Evolutionary conservation across 2,113 vertebrate species (phyloP).

Genomic region (Syngnathus floridae): DNA sequence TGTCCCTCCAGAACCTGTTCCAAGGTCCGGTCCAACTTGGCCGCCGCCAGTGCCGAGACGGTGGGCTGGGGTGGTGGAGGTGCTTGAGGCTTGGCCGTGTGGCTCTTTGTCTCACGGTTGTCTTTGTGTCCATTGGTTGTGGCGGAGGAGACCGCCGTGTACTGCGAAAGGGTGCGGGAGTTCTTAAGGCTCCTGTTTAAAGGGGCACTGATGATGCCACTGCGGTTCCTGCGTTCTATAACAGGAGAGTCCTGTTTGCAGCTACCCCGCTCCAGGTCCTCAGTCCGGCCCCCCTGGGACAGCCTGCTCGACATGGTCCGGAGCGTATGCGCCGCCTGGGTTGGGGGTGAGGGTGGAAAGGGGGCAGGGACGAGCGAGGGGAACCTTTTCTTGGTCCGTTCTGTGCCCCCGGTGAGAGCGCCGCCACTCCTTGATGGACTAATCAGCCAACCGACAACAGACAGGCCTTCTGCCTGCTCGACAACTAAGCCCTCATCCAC

Average conservation of each 20-base stretch:
- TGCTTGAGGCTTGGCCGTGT: constrained; percentile 82
- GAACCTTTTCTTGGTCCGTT: constrained; percentile 48
- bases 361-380: constrained; percentile 54
- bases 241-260: constrained; percentile 74
- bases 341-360: constrained; percentile 59
- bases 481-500: constrained; percentile 69
- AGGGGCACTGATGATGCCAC: constrained; percentile 95
- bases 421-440: constrained; percentile 49
- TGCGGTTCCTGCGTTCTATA: constrained; percentile 88
- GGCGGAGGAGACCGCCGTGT: constrained; percentile 81
- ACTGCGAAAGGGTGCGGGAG: constrained; percentile 92
- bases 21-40: constrained; percentile 89
- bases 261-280: constrained; percentile 75
- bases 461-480: constrained; percentile 64
- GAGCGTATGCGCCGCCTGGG: constrained; percentile 57
- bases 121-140: constrained; percentile 79
- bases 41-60: constrained; percentile 67
- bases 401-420: constrained; percentile 52
- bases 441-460: constrained; percentile 57
- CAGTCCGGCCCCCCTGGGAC: constrained; percentile 81
- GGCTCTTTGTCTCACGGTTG: constrained; percentile 78
- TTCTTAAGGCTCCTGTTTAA: constrained; percentile 97
- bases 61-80: constrained; percentile 77
- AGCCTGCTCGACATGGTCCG: constrained; percentile 89
- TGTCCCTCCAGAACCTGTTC: constrained; percentile 92